A percentile compares a stretch with the other conserved stretches of the same genome.
These are phyloP conservation scores for Pseudachorutes palmiensis DNA, from an alignment of 1,140 invertebrate genomes.

Conservation along the genomic window DNA sequence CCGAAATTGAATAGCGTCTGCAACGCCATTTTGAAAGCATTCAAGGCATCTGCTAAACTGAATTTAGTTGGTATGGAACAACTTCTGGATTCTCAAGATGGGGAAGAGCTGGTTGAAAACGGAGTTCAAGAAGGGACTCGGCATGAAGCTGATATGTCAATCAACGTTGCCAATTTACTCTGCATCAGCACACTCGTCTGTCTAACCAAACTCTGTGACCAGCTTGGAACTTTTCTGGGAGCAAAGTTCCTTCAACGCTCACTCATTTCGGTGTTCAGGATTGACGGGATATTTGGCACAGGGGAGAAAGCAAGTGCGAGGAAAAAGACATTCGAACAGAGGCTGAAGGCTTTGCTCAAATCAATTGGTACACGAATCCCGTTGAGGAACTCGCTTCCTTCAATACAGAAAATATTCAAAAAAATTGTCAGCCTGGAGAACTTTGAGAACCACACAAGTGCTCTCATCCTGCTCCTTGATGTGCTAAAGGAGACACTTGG, in stretches of 20 bases:
- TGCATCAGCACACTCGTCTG: conserved; percentile 32
- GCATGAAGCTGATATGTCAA: conserved; percentile 12
- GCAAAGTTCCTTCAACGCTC: conserved; percentile 28
- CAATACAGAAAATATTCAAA: conserved; percentile 26
- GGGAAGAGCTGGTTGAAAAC: neutral
- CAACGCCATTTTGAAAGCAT: conserved; percentile 24
- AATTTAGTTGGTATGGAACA: neutral
- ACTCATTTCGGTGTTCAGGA: conserved; percentile 20
- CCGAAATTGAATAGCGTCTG: conserved; percentile 30
- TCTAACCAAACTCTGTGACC: conserved; percentile 31
- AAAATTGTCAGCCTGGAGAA: conserved; percentile 4
- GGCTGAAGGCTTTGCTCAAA: conserved; percentile 29
- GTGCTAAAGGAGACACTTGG: conserved; percentile 27
- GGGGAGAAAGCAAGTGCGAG: conserved; percentile 26
- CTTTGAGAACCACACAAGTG: neutral
- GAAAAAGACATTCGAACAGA: conserved; percentile 33
- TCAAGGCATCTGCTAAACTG: conserved; percentile 29
- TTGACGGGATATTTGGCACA: conserved; percentile 19
- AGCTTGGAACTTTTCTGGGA: conserved; percentile 29
- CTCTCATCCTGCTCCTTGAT: conserved; percentile 13
- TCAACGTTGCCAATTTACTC: conserved; percentile 23
- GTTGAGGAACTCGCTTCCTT: conserved; percentile 23
- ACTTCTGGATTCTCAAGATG: neutral
- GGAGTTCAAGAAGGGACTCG: neutral
- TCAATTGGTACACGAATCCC: conserved; percentile 29